Conservation (phyloP, 2,113 vertebrate species). For the Pyxicephalus adspersus region DNA sequence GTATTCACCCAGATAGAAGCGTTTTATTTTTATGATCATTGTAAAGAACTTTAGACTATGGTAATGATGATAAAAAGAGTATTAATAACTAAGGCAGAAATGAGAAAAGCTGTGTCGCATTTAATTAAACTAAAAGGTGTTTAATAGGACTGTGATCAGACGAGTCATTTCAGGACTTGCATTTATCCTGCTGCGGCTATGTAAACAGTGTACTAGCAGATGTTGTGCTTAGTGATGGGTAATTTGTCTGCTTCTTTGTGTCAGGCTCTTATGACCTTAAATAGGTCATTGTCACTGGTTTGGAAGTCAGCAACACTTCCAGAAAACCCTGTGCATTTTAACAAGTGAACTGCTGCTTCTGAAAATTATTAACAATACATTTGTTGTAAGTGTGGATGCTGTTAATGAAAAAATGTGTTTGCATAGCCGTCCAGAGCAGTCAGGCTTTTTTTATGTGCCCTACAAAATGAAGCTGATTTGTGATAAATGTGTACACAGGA, state of each 20-base stretch:
- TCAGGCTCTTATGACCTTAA: slow-evolving; percentile 4
- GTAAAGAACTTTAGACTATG: too few relatives aligned
- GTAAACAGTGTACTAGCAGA: slow-evolving; percentile 11
- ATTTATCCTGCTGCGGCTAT: neutral
- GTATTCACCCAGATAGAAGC: too few relatives aligned
- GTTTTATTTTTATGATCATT: too few relatives aligned
- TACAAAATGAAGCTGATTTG: neutral
- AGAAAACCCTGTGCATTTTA: neutral
- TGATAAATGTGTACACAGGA: slow-evolving; percentile 31
- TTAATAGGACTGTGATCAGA: slow-evolving; percentile 1
- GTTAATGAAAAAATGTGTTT: neutral
- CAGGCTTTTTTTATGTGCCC: neutral
- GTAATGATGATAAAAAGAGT: too few relatives aligned
- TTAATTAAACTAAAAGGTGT: neutral
- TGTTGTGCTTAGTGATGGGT: slow-evolving; percentile 18
- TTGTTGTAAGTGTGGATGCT: neutral
- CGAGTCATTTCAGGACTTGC: neutral
- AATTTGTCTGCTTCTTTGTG: slow-evolving; percentile 18
- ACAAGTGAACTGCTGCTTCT: neutral
- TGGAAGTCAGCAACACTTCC: neutral
- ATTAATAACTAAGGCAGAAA: neutral
- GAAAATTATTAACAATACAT: neutral
- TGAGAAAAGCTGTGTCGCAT: neutral
- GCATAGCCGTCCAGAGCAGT: neutral
- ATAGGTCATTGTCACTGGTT: slow-evolving; percentile 7